Evolutionary conservation across 2,113 vertebrate species (phyloP), one percentile per base, ranked within the genome.

Genomic region (Heterotis niloticus): DNA sequence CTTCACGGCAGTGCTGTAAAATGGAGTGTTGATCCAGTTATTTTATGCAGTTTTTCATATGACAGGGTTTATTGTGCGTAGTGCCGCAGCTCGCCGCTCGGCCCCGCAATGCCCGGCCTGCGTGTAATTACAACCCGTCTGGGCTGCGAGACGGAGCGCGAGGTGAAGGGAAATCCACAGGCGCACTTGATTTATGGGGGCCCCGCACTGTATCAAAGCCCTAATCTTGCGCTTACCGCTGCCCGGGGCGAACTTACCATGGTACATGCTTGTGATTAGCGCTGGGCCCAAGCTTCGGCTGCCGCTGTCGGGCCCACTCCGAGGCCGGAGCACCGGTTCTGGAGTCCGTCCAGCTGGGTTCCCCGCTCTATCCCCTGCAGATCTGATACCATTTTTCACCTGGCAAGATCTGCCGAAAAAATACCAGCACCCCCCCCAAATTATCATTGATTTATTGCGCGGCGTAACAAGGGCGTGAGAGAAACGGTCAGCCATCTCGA

Each of bases 121-220:
- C 94, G 93, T 95, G 94, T 96, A 96, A 97, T 96, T 97, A 96
- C 94, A 93, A 95, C 94, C 94, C 93, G 94, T 94, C 94, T 91
- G 91, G 94, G 94, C 91, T 92, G 90, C 93, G 93, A 94, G 92
- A 95, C 92, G 93, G 93, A 94, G 91, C 92, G 87, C 91, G 92
- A 93, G 93, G 88, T 92, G 91, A 90, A 92, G 90, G 89, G 86
- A 94, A 94, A 95, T 95, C 94, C 92, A 90, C 91, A 89, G 94
- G 93, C 91, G 87, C 84, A 77, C 91, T 93, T 96, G 95, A 96
- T 97, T 98, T 96, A 96, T 96, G 94, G 92, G 91, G 88, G 88
- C 89, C 34, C 91, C 86, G 88, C 88, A 91, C 92, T 88, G 87
- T 90, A 91, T 94, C 91, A 92, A 90, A 88, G 91, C 88, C 92